Evolutionary conservation across 2,888 invertebrate genomes (phyloP).

Genomic region (Sepioteuthis lessoniana): DNA sequence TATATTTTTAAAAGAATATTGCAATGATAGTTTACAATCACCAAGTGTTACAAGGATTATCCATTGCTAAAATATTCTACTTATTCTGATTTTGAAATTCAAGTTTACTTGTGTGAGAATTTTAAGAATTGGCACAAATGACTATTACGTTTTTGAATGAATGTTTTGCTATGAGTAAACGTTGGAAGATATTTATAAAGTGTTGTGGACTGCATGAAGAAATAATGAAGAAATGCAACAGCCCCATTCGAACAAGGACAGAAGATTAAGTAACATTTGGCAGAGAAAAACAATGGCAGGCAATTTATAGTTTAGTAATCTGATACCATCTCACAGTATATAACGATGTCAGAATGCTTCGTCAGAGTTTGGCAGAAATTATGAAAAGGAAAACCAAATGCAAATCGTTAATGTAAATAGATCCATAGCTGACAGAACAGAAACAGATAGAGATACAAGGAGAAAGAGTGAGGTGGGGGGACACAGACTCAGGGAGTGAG

Average conservation of each 20-base stretch:
- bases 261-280: neutral
- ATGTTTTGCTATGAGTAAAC: too few species aligned
- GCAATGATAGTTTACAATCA: too few species aligned
- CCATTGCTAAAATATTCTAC: too few species aligned
- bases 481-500: neutral
- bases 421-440: neutral
- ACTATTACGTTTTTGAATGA: too few species aligned
- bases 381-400: slow-evolving; percentile 17
- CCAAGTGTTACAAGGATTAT: too few species aligned
- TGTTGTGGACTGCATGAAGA: neutral
- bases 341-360: neutral
- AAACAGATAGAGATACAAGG: neutral
- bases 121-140: too few species aligned
- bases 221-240: neutral
- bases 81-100: too few species aligned
- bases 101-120: too few species aligned
- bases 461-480: neutral
- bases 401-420: neutral
- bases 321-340: neutral
- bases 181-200: neutral
- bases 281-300: neutral
- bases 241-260: neutral
- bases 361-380: neutral
- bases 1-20: too few species aligned
- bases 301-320: neutral